Conservation (phyloP, 1,140 invertebrate genomes). For the Halictus rubicundus region DNA sequence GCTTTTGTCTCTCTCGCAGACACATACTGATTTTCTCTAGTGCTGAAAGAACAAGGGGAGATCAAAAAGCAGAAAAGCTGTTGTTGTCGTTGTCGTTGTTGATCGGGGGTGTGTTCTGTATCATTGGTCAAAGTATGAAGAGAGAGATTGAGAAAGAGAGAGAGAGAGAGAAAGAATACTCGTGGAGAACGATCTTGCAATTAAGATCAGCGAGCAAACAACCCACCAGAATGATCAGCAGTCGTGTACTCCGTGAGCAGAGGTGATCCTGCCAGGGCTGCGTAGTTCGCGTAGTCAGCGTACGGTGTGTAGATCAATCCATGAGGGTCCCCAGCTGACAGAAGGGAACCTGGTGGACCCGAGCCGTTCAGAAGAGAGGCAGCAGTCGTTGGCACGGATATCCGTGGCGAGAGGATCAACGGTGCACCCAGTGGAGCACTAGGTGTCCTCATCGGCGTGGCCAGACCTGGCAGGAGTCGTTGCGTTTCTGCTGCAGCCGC, state of each 20-base stretch:
- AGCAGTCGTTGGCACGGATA: constrained; percentile 90
- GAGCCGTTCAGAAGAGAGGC: constrained; percentile 87
- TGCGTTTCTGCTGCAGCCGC: constrained; percentile 88
- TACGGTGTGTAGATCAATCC: constrained; percentile 89
- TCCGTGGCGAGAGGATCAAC: constrained; percentile 92
- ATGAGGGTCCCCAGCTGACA: constrained; percentile 83
- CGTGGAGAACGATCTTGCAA: constrained; percentile 21
- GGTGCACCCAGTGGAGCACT: constrained; percentile 89
- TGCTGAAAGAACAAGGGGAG: constrained; percentile 19
- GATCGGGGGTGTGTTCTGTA: too few species aligned
- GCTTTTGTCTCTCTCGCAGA: constrained; percentile 26
- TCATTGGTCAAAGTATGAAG: too few species aligned
- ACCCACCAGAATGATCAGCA: constrained; percentile 96
- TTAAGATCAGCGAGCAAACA: constrained; percentile 88
- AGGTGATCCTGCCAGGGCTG: constrained; percentile 89
- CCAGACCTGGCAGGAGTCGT: constrained; percentile 85
- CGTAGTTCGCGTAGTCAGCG: constrained; percentile 93
- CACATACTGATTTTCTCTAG: neutral
- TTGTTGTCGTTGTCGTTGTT: too few species aligned
- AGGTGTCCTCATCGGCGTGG: constrained; percentile 84
- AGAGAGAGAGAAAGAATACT: constrained; percentile 4
- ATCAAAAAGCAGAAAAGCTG: neutral
- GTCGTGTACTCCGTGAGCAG: constrained; percentile 92
- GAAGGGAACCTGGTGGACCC: constrained; percentile 84
- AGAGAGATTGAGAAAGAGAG: too few species aligned